phyloP scores from a whole-genome alignment of 2,888 invertebrate genomes.

The Oligia latruncula region DNA sequence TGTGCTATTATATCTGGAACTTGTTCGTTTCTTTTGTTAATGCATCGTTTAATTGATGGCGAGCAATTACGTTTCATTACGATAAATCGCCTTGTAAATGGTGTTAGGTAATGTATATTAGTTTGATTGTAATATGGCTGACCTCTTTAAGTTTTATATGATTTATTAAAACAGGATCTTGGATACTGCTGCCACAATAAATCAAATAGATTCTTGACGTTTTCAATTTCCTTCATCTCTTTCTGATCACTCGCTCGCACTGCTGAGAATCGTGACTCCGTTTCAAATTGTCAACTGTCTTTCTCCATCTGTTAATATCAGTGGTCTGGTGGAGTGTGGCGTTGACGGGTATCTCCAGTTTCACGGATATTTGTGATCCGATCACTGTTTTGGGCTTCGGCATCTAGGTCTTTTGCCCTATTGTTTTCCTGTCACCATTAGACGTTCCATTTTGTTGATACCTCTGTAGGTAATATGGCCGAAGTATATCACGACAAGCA shows the following conservation, averaged over 20 bases:
- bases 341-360: not conserved
- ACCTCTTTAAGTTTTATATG: not conserved
- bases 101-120: constrained; percentile 22
- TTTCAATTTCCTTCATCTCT: constrained; percentile 2
- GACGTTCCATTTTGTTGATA: not conserved
- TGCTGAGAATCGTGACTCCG: not conserved
- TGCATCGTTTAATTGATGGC: constrained; percentile 44
- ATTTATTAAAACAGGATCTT: not conserved
- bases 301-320: not conserved
- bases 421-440: not conserved
- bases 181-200: not conserved
- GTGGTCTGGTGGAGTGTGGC: not conserved
- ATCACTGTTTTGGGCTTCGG: not conserved
- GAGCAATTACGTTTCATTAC: constrained; percentile 57
- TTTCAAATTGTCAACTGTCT: not conserved
- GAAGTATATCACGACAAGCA: not conserved
- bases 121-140: constrained; percentile 17
- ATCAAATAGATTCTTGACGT: not conserved
- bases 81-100: constrained; percentile 38
- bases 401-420: not conserved
- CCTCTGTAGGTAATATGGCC: not conserved
- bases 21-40: constrained; percentile 55
- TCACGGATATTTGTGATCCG: not conserved
- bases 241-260: not conserved
- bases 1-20: constrained; percentile 59